Evolutionary conservation across 2,113 vertebrate species (phyloP), one percentile per base, ranked within the genome.

Genomic region (Empidonax traillii): DNA sequence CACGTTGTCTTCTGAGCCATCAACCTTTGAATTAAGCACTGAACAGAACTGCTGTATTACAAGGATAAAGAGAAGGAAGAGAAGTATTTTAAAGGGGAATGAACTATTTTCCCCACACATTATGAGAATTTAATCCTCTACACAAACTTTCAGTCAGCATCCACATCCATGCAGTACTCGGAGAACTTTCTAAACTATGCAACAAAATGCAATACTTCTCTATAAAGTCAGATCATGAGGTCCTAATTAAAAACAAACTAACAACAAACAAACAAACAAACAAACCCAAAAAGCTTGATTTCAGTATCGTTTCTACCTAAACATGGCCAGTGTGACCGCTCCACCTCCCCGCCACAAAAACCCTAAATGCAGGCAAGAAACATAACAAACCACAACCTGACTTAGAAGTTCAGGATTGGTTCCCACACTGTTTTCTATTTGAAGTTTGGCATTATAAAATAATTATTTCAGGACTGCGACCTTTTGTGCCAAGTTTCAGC

Each of bases 401-500:
- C 4, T 71, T 55, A 58, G 25, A 25, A 89, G 20, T 86, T 88
- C 47, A 84, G 43, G 39, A 86, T 3, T 67, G 51, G 55, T 35
- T 88, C 47, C 47, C 35, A 21, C 19, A 71, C 41, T 67, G 35
- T 59, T 90, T 95, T 83, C 74, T 87, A 4, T 71, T 83, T 94
- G 66, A 90, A 88, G 75, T 86, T 59, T 61, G 56, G 79, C 65
- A 91, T 96, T 86, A 82, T 82, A 84, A 80, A 95, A 91, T 31
- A 91, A 91, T 75, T 46, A 58, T 46, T 87, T 67, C 43, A 65
- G 59, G 86, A 61, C 41, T 85, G 16, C 0, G 80, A 91, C 75
- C 74, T 93, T 94, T 87, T 69, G 17, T 63, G 65, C 75, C 80
- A 96, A 58, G 80, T 84, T 96, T 90, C 44, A 93, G 79, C 58